A percentile compares a stretch with the other conserved stretches of the same genome.
These are phyloP conservation scores for Eueremaeus valkanovi DNA, from an alignment of 2,888 invertebrate species.

Conservation along the genomic window DNA sequence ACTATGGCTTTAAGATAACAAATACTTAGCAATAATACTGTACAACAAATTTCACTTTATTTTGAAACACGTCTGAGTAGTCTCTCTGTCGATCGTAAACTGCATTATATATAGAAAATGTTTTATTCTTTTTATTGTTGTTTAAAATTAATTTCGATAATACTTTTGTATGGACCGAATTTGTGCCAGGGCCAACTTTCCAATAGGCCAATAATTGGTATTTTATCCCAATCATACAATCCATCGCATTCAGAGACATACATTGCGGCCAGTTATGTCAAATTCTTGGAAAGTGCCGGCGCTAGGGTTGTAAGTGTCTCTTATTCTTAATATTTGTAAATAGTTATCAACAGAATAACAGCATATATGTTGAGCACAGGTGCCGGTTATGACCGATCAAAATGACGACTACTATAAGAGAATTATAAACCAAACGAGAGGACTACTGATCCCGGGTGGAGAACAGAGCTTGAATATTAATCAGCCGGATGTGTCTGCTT, in stretches of 20 bases:
- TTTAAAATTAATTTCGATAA: background rate
- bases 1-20: too few species aligned
- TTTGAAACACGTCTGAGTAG: too few species aligned
- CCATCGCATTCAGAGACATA: background rate
- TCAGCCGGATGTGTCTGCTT: slow-evolving; percentile 45
- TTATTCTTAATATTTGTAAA: background rate
- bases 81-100: too few species aligned
- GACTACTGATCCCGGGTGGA: slow-evolving; percentile 40
- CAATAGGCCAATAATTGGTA: slow-evolving; percentile 38
- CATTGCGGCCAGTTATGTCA: slow-evolving; percentile 62
- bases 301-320: slow-evolving; percentile 77
- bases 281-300: slow-evolving; percentile 78
- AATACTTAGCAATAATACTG: too few species aligned
- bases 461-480: slow-evolving; percentile 14
- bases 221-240: slow-evolving; percentile 30
- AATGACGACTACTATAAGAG: slow-evolving; percentile 51
- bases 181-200: too few species aligned
- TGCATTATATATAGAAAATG: background rate
- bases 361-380: background rate
- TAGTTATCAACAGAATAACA: background rate
- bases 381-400: slow-evolving; percentile 48
- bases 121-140: background rate
- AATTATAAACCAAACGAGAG: slow-evolving; percentile 61
- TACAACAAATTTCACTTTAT: too few species aligned
- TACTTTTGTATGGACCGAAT: too few species aligned